These are phyloP conservation scores for Marmota monax DNA, from an alignment of 2,113 vertebrate genomes.

Conservation along the genomic window DNA sequence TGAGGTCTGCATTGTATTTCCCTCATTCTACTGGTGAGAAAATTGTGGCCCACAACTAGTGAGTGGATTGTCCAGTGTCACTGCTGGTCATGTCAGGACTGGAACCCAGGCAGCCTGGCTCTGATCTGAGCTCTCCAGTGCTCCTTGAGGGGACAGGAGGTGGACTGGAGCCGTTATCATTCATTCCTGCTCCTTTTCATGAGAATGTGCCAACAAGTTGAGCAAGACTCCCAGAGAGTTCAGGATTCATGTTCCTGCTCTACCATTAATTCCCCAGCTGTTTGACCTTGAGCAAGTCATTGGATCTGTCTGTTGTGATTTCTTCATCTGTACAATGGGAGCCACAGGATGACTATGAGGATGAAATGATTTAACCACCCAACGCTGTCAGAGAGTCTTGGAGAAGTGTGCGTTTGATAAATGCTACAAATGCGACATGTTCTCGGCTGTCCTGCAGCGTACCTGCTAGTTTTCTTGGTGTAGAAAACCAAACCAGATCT, in stretches of 20 bases:
- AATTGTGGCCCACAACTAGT: background rate
- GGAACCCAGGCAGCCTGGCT: background rate
- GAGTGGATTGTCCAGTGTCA: background rate
- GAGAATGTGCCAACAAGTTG: background rate
- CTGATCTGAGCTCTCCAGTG: background rate
- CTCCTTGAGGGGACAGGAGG: background rate
- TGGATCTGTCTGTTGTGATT: background rate
- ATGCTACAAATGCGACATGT: no score
- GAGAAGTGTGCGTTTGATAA: background rate
- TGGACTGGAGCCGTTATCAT: background rate
- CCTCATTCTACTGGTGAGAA: background rate
- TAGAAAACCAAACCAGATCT: background rate
- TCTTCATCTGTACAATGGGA: background rate
- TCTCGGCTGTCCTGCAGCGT: background rate
- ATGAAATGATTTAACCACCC: background rate
- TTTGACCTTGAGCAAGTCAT: background rate
- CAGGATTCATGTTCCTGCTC: background rate
- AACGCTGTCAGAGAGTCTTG: background rate
- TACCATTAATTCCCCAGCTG: background rate
- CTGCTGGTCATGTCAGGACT: background rate
- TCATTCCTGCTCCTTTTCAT: background rate
- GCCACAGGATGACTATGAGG: background rate
- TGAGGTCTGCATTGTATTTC: background rate
- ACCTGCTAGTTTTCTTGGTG: background rate
- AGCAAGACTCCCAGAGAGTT: fast-evolving